Percentiles rank a stretch among this genome's conserved stretches.
Evolutionary conservation across 64 coral and sea anemone species (phyloP).

Genomic region (Anthopleura sola): DNA sequence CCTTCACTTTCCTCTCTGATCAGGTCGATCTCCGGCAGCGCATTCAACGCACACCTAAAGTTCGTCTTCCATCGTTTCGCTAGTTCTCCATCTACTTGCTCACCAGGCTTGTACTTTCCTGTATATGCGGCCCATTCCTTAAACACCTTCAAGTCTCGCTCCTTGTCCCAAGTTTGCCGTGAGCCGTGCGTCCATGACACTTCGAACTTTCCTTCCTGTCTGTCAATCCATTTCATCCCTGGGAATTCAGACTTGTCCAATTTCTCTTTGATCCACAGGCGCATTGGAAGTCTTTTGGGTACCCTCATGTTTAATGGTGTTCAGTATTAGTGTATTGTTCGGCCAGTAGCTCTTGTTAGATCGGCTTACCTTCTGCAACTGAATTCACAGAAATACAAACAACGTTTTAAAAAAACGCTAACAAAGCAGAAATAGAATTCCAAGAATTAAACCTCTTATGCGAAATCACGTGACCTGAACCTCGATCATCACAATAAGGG

Average conservation of each 20-base stretch:
- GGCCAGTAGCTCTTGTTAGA: neutral
- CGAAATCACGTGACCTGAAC: neutral
- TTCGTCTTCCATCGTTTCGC: slow-evolving; percentile 77
- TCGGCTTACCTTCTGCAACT: neutral
- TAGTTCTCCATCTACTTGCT: neutral
- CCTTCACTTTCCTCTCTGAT: slow-evolving; percentile 29
- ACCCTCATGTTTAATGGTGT: neutral
- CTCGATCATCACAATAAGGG: too few species aligned
- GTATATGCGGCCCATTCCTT: slow-evolving; percentile 64
- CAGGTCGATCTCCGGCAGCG: slow-evolving; percentile 57
- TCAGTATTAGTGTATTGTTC: neutral
- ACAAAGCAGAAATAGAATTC: neutral
- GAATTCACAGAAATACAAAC: slow-evolving; percentile 4
- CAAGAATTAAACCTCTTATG: neutral
- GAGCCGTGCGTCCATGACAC: slow-evolving; percentile 84
- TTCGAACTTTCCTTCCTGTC: slow-evolving; percentile 43
- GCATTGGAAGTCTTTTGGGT: slow-evolving; percentile 58
- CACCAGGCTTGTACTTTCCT: slow-evolving; percentile 56
- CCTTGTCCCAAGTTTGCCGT: slow-evolving; percentile 27
- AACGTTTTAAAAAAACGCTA: neutral
- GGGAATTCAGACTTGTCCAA: slow-evolving; percentile 52
- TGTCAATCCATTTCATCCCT: slow-evolving; percentile 71
- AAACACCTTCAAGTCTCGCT: slow-evolving; percentile 47
- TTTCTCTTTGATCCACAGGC: slow-evolving; percentile 64
- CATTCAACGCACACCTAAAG: slow-evolving; percentile 83